Evolutionary conservation across 2,797 vertebrate genomes (phyloP).

Genomic region (Pseudopleuronectes americanus): DNA sequence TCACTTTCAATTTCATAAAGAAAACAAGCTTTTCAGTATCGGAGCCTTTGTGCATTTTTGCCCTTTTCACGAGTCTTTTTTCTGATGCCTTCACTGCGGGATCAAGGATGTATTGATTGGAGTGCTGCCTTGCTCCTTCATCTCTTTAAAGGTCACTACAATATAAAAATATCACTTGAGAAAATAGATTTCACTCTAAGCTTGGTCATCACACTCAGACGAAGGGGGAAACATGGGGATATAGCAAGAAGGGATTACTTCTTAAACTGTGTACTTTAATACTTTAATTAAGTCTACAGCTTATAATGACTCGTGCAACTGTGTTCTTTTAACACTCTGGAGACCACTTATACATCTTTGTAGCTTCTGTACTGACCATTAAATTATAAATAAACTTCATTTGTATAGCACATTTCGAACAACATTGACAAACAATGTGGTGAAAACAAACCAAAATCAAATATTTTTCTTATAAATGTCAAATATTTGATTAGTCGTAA

Average conservation of each 20-base stretch:
- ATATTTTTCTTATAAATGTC: too few relatives aligned
- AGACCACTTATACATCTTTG: too few relatives aligned
- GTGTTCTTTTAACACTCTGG: background rate
- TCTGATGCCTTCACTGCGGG: constrained; percentile 46
- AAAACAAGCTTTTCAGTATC: constrained; percentile 43
- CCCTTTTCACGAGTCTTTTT: constrained; percentile 52
- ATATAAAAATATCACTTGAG: constrained; percentile 51
- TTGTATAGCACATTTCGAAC: too few relatives aligned
- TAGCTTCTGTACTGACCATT: too few relatives aligned
- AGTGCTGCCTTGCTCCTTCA: constrained; percentile 54
- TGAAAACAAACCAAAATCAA: too few relatives aligned
- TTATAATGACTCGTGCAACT: constrained; percentile 23
- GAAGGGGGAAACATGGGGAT: background rate
- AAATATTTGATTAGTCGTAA: too few relatives aligned
- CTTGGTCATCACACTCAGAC: constrained; percentile 22
- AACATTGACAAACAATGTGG: too few relatives aligned
- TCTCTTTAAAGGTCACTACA: constrained; percentile 63
- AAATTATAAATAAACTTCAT: too few relatives aligned
- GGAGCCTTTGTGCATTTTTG: constrained; percentile 35
- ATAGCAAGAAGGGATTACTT: constrained; percentile 1
- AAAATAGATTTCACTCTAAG: constrained; percentile 9
- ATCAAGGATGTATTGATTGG: constrained; percentile 70
- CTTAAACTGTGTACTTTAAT: constrained; percentile 3
- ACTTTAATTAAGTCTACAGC: background rate
- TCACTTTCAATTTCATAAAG: constrained; percentile 35